These are phyloP conservation scores for Ageneiosus marmoratus DNA, from an alignment of 2,113 vertebrate genomes.

Conservation along the genomic window DNA sequence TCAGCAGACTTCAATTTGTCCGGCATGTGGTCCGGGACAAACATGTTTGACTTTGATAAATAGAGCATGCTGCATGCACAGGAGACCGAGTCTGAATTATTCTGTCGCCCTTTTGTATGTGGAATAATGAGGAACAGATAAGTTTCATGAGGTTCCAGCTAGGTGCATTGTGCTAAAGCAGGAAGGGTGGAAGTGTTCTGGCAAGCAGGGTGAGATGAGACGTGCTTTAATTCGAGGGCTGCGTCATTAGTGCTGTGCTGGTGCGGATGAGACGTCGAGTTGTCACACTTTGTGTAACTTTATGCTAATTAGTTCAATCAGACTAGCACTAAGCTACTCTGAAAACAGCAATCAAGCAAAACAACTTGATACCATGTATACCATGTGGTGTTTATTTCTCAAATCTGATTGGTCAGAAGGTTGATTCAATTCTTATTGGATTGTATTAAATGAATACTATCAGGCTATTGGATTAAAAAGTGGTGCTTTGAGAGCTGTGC, in stretches of 20 bases:
- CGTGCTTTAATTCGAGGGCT: constrained; percentile 10
- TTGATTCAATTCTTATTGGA: not conserved
- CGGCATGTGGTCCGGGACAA: constrained; percentile 7
- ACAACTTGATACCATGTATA: not conserved
- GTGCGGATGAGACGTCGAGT: constrained; percentile 41
- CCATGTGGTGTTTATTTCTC: not conserved
- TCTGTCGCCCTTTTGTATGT: constrained; percentile 21
- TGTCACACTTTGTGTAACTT: constrained; percentile 58
- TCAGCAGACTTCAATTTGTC: constrained; percentile 17
- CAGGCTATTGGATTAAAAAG: not conserved
- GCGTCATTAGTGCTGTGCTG: constrained; percentile 25
- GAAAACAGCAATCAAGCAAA: not conserved
- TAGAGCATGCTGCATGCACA: not conserved
- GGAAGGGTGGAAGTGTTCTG: constrained; percentile 10
- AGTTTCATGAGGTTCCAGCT: constrained; percentile 33
- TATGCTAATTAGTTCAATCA: constrained; percentile 62
- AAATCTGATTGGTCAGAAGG: not conserved
- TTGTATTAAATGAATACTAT: not conserved
- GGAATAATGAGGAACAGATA: constrained; percentile 35
- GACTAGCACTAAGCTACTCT: not conserved
- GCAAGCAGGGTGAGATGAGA: constrained; percentile 22
- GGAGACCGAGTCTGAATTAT: constrained; percentile 6
- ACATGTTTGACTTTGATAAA: constrained; percentile 35
- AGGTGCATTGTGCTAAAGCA: constrained; percentile 35
- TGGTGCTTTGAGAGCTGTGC: not conserved